Evolutionary conservation across 1,140 invertebrate genomes (phyloP).

Genomic region (Radopholus similis): DNA sequence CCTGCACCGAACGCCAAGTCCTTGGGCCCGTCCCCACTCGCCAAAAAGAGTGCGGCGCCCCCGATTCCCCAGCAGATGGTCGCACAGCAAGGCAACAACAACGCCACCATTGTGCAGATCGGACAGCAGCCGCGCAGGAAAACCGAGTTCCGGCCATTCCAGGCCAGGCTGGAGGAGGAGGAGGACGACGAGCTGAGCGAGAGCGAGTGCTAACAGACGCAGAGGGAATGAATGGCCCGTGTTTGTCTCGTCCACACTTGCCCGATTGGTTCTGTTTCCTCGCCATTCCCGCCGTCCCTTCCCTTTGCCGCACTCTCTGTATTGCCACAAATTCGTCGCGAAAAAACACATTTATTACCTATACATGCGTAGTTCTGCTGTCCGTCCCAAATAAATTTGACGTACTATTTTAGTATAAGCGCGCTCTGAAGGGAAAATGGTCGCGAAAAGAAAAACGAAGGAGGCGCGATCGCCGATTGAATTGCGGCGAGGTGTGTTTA

Average conservation of each 20-base stretch:
- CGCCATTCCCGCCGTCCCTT: not conserved
- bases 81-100: too few relatives aligned
- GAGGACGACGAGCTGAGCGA: not conserved
- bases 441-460: not conserved
- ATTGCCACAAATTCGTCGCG: not conserved
- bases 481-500: too few relatives aligned
- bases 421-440: not conserved
- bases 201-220: not conserved
- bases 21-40: not conserved
- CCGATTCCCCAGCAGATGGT: not conserved
- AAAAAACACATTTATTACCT: not conserved
- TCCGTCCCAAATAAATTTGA: not conserved
- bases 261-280: not conserved
- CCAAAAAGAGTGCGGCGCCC: not conserved
- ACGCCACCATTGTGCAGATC: conserved; percentile 7
- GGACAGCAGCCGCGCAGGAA: not conserved
- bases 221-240: too few relatives aligned
- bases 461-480: not conserved
- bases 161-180: not conserved
- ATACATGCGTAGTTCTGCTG: not conserved
- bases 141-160: not conserved
- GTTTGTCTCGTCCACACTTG: too few relatives aligned
- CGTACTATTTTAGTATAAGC: not conserved
- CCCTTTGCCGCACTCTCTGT: not conserved
- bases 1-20: too few relatives aligned